Evolutionary conservation across 2,888 invertebrate genomes (phyloP).

Genomic region (Embidobia sp.): DNA sequence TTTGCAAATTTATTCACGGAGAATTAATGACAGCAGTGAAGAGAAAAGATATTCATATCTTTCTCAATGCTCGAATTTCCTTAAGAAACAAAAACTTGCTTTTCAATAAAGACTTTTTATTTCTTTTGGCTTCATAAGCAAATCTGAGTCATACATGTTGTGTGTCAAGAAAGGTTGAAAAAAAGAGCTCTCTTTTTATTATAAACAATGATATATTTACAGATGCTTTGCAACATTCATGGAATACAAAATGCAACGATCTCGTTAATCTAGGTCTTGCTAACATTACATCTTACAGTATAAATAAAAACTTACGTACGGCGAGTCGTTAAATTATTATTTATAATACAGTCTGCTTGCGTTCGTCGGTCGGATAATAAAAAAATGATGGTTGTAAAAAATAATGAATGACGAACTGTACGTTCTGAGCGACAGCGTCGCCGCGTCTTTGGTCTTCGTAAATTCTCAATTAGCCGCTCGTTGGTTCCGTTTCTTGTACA

Average conservation of each 20-base stretch:
- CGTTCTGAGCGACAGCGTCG: constrained; percentile 57
- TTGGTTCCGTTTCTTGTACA: too few species aligned
- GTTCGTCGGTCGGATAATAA: constrained; percentile 47
- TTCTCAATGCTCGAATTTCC: too few species aligned
- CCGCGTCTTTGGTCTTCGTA: constrained; percentile 67
- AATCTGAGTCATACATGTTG: too few species aligned
- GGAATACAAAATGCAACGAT: constrained; percentile 53
- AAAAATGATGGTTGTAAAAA: constrained; percentile 39
- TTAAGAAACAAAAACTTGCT: too few species aligned
- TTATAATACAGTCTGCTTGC: constrained; percentile 55
- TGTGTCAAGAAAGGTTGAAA: too few species aligned
- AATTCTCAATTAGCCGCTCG: too few species aligned
- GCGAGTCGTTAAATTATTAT: constrained; percentile 54
- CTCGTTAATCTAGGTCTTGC: constrained; percentile 2
- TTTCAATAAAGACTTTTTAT: too few species aligned
- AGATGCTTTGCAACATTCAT: constrained; percentile 37
- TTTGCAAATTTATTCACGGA: too few species aligned
- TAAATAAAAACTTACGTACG: constrained; percentile 55
- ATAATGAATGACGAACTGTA: constrained; percentile 47
- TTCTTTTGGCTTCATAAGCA: too few species aligned
- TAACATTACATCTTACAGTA: constrained; percentile 10
- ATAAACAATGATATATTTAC: constrained; percentile 61
- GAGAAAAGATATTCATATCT: too few species aligned
- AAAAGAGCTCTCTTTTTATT: constrained; percentile 26
- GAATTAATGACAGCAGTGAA: too few species aligned